phyloP scores from a whole-genome alignment of 2,113 vertebrate genomes.

The Oryctolagus cuniculus region DNA sequence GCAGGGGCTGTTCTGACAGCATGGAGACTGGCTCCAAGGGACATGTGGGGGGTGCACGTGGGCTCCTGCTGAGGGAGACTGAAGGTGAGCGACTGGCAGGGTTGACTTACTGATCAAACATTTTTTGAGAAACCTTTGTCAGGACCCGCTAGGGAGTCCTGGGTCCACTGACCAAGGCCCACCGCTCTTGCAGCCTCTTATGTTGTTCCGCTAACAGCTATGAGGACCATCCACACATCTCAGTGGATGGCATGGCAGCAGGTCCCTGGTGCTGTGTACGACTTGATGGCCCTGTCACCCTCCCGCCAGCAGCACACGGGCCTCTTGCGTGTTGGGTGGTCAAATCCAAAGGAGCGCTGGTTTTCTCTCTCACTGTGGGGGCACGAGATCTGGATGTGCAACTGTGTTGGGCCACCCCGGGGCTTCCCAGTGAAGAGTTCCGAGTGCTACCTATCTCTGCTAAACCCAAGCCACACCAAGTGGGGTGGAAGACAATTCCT shows the following conservation, averaged over 20 bases:
- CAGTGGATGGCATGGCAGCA: not conserved
- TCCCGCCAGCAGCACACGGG: not conserved
- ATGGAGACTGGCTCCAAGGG: not conserved
- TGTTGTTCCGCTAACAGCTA: not conserved
- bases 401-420: not conserved
- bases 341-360: not conserved
- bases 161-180: not conserved
- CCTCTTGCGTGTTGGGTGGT: not conserved
- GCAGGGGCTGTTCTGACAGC: not conserved
- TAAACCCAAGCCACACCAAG: not conserved
- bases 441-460: not conserved
- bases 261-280: not conserved
- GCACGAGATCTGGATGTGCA: not conserved
- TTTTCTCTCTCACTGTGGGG: not conserved
- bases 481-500: not conserved
- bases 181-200: not conserved
- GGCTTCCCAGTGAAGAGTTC: not conserved
- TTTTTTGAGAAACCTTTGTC: not conserved
- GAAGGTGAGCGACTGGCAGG: not conserved
- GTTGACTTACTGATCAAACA: not conserved
- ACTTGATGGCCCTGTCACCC: not conserved
- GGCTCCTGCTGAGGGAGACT: not conserved
- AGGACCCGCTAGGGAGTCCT: not conserved
- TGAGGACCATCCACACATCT: not conserved
- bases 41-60: not conserved